Conservation (phyloP, 2,113 vertebrate genomes). For the Syngnathus floridae region DNA sequence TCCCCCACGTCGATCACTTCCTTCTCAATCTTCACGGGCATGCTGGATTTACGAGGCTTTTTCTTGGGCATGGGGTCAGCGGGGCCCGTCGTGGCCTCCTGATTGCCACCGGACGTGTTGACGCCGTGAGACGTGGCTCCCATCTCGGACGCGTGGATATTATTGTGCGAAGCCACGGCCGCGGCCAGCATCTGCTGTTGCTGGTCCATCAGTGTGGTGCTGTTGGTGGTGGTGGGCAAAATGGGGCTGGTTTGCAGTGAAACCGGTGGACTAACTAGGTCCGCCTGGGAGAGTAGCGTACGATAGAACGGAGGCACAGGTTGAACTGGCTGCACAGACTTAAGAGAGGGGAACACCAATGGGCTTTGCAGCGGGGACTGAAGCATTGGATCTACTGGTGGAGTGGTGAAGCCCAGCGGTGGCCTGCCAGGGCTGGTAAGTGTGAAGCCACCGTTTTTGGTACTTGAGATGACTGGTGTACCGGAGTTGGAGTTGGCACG, state of each 20-base stretch:
- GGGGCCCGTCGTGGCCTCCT: slow-evolving; percentile 70
- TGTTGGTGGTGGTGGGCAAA: slow-evolving; percentile 80
- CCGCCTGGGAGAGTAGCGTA: slow-evolving; percentile 87
- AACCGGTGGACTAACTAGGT: slow-evolving; percentile 90
- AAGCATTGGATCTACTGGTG: slow-evolving; percentile 88
- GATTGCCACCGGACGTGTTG: slow-evolving; percentile 71
- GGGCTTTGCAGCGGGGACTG: slow-evolving; percentile 89
- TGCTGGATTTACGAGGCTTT: slow-evolving; percentile 97
- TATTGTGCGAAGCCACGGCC: slow-evolving; percentile 65
- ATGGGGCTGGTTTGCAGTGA: slow-evolving; percentile 94
- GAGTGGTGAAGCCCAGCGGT: slow-evolving; percentile 90
- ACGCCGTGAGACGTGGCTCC: slow-evolving; percentile 68
- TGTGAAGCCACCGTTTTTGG: slow-evolving; percentile 81
- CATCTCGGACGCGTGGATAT: slow-evolving; percentile 74
- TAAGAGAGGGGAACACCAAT: slow-evolving; percentile 89
- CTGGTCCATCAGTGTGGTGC: slow-evolving; percentile 69
- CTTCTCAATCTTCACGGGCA: slow-evolving; percentile 99
- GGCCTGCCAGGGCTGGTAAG: slow-evolving; percentile 95
- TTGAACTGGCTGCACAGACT: slow-evolving; percentile 95
- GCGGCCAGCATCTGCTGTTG: slow-evolving; percentile 74
- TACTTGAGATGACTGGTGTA: slow-evolving; percentile 93
- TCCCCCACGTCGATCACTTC: slow-evolving; percentile 93
- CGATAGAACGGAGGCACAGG: slow-evolving; percentile 98
- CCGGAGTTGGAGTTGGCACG: slow-evolving; percentile 83
- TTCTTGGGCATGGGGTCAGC: slow-evolving; percentile 91